Base-by-base conservation (phyloP, 2,113 vertebrate genomes). In the Sapayoa aenigma region DNA sequence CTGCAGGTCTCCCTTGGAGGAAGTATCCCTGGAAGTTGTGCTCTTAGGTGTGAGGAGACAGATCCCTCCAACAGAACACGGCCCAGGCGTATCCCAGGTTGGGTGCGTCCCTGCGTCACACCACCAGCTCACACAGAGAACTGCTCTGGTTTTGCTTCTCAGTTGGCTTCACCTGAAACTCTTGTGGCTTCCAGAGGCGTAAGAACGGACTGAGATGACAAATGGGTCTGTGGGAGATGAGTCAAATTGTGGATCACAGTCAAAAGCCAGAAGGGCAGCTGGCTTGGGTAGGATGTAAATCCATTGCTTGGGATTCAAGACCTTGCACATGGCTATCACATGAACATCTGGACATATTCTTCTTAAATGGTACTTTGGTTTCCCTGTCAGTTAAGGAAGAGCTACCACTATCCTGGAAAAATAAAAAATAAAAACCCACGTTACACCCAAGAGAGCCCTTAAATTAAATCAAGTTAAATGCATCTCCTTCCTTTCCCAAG, bases 31-130 rank as follows among this genome's bases (percentile, higher is more conserved):
- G 65, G 60, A 74, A 81, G 72, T 9, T 63, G 24, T 35, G 30
- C 8, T 3, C 0, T 10, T 21, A 35, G 16, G 15, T 49, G n/a
- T 14, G 49, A 67, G 44, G 11, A 12, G 52, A 5, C 11, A 65
- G 59, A 74, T 37, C 39, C 42, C 49, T 27, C 77, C 41, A 42
- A 17, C 8, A 71, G 42, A 77, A 37, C 1, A 5, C 0, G 2
- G 52, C 68, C 14, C 5, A 0, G 0, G 5, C 7, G 1, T 21
- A 35, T 14, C 65, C n/a, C 0, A 0, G 6, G 41, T 59, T 82
- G 1, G 0, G 14, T 8, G 22, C 17, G 33, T 14, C 30, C 1
- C 0, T 14, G 35, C 6, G 37, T 77, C 63, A 59, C 30, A 62
- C 5, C 46, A 31, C 12, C 25, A 58, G 39, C 19, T 89, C 37